Base-by-base conservation (phyloP, 2,797 vertebrate genomes). In the Mustela erminea region DNA sequence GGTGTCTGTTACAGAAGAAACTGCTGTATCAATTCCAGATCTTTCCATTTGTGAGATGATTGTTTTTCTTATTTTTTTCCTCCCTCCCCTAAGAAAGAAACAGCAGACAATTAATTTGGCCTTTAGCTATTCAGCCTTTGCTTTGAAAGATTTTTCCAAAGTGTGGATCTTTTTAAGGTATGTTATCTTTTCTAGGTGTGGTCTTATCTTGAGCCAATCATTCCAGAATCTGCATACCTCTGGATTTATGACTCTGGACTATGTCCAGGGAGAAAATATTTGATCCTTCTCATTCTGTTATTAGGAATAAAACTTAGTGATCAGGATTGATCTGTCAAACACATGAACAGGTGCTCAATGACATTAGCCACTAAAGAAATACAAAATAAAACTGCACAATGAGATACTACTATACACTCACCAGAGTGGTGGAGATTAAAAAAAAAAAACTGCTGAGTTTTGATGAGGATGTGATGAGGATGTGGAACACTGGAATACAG, bases 21-120 rank as follows among this genome's bases (percentile, higher is more conserved):
- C 38, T 93, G 66, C 58, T 54, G 94, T 92, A 96, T 94, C 96
- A 93, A 66, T 74, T 97, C 81, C 78, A 96, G 82, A 56, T 96
- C 78, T 96, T 90, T 96, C 80, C 93, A 14, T 96, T 87, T 97
- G 85, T 96, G 87, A 97, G 25, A 77, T 49, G 93, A 95, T 27
- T 97, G 27, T n/a, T 77, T 95, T 93, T 95, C 32, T 43, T n/a
- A 62, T 46, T 27, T 3, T 1, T 4, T 15, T 0, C 0, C 17
- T 3, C 11, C 4, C 1, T 87, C 27, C 13, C 23, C 27, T 52
- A 82, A 83, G 70, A n/a, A 96, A 85, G 64, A 88, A 95, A 95
- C 88, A 46, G 66, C 41, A n/a, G 74, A 93, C 58, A 84, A n/a
- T 97, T 98, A 72, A 87, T 97, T 29, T 94, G 29, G 13, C 29